Conservation (phyloP, 2,797 vertebrate species). For the Melanotaenia pygmaea region DNA sequence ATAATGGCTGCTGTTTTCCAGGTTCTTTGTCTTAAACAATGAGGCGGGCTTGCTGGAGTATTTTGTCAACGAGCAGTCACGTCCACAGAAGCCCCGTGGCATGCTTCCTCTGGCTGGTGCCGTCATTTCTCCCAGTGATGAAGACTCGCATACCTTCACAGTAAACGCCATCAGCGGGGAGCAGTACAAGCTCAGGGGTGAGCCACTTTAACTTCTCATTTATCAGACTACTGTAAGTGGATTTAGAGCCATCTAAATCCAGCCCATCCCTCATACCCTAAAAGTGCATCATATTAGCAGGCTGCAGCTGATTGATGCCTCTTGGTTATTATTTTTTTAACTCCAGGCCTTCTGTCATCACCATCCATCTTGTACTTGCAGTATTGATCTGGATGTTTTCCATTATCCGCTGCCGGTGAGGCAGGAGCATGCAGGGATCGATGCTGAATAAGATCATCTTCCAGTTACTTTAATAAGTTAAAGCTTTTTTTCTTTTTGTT, state of each 20-base stretch:
- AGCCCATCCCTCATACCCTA: neutral
- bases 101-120: slow-evolving; percentile 94
- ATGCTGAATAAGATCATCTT: slow-evolving; percentile 32
- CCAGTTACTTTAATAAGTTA: slow-evolving; percentile 22
- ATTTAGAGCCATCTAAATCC: neutral
- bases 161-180: slow-evolving; percentile 98
- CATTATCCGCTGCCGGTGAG: slow-evolving; percentile 58
- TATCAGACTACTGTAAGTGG: neutral
- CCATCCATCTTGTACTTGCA: slow-evolving; percentile 45
- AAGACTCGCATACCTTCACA: slow-evolving; percentile 98
- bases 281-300: slow-evolving; percentile 3
- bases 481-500: slow-evolving; percentile 8
- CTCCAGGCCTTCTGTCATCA: slow-evolving; percentile 15
- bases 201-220: neutral
- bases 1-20: slow-evolving; percentile 53
- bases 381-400: slow-evolving; percentile 69
- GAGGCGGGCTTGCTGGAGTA: slow-evolving; percentile 96
- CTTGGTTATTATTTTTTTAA: slow-evolving; percentile 3
- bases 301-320: neutral
- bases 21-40: slow-evolving; percentile 98
- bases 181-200: slow-evolving; percentile 98
- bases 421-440: slow-evolving; percentile 31
- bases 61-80: slow-evolving; percentile 96
- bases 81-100: slow-evolving; percentile 93
- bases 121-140: slow-evolving; percentile 98